Conservation (phyloP, 1,140 invertebrate species). For the Pogonognathellus flavescens region DNA sequence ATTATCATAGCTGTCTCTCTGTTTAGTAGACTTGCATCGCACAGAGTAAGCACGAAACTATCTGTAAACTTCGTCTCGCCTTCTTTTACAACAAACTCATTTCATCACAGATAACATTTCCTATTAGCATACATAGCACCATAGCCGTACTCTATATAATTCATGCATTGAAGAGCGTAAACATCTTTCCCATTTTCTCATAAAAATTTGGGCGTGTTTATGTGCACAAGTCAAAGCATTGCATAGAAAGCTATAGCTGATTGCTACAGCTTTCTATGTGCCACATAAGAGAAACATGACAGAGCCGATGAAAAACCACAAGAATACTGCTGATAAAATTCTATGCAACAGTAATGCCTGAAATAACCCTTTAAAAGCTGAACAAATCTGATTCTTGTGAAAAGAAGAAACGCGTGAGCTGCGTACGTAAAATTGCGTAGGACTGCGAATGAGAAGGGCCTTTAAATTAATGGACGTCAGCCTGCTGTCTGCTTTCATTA, state of each 20-base stretch:
- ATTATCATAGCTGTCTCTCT: too few relatives aligned
- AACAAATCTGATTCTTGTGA: not conserved
- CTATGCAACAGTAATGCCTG: constrained; percentile 7
- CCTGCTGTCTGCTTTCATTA: constrained; percentile 36
- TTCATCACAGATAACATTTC: too few relatives aligned
- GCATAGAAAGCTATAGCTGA: not conserved
- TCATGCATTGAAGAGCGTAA: too few relatives aligned
- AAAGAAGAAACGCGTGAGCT: constrained; percentile 6
- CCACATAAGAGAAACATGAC: not conserved
- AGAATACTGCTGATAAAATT: constrained; percentile 17
- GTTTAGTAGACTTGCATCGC: too few relatives aligned
- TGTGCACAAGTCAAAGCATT: too few relatives aligned
- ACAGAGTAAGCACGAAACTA: too few relatives aligned
- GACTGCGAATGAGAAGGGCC: constrained; percentile 14
- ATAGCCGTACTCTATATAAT: too few relatives aligned
- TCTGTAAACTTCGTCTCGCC: too few relatives aligned
- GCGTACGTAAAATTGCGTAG: constrained; percentile 36
- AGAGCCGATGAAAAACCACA: not conserved
- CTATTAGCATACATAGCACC: too few relatives aligned
- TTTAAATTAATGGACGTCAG: constrained; percentile 30
- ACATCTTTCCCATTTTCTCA: not conserved
- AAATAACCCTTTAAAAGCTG: not conserved
- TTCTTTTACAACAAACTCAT: too few relatives aligned
- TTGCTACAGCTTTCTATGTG: not conserved
- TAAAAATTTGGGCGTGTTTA: constrained; percentile 14